These are phyloP conservation scores for Neotragus moschatus DNA, from an alignment of 2,113 vertebrate species.

Conservation along the genomic window DNA sequence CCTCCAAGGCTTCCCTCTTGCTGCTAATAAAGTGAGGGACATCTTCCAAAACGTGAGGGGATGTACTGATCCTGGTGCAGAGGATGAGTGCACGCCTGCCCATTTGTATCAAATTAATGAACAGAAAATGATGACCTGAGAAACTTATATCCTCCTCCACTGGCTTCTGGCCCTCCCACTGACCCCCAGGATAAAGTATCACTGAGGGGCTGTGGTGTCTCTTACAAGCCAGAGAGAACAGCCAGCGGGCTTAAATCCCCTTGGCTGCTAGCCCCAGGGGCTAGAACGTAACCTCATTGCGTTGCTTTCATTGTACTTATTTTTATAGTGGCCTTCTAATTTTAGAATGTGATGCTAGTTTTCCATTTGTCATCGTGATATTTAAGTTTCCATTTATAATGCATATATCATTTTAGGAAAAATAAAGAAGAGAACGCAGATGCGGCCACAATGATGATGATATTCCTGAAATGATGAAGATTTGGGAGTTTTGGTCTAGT, in stretches of 20 bases:
- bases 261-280: neutral
- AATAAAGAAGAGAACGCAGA: neutral
- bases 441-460: neutral
- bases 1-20: too few species aligned
- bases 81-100: accelerated
- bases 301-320: neutral
- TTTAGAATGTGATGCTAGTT: neutral
- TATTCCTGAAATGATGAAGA: neutral
- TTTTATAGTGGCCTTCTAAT: neutral
- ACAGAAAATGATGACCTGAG: neutral
- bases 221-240: neutral
- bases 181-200: neutral
- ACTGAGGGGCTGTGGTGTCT: neutral
- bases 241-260: neutral
- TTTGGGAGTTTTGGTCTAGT: neutral
- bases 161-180: neutral
- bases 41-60: neutral
- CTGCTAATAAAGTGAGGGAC: neutral
- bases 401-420: neutral
- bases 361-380: neutral
- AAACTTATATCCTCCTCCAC: neutral
- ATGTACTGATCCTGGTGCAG: neutral
- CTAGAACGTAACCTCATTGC: accelerated
- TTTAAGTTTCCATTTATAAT: neutral
- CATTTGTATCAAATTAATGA: neutral